Percentiles rank a stretch among this genome's conserved stretches.
phyloP scores from a whole-genome alignment of 2,113 vertebrate genomes.

The Phalacrocorax carbo region DNA sequence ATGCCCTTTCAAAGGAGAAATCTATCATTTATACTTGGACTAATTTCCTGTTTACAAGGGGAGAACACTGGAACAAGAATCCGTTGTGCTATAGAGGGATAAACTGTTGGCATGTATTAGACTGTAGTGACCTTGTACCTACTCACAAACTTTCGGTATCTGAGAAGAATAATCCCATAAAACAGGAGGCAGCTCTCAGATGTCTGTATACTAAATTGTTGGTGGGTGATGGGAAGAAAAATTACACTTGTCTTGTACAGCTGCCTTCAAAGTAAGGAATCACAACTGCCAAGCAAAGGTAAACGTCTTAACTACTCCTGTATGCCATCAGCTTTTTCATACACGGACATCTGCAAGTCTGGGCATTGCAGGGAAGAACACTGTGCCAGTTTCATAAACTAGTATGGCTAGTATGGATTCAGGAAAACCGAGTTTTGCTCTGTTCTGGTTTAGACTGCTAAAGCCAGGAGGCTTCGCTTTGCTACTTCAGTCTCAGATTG shows the following conservation, averaged over 20 bases:
- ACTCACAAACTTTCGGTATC: neutral
- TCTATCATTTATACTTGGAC: conserved; percentile 43
- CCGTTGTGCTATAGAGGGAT: neutral
- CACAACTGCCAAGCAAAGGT: neutral
- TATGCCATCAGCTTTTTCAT: neutral
- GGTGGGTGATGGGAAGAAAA: neutral
- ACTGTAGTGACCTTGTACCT: neutral
- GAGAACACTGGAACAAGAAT: neutral
- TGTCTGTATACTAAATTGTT: neutral
- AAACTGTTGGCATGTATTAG: conserved; percentile 16
- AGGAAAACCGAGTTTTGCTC: neutral
- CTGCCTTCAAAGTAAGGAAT: neutral
- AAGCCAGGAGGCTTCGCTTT: neutral
- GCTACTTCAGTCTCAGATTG: neutral
- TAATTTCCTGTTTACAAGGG: conserved; percentile 49
- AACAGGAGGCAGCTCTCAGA: neutral
- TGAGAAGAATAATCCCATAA: neutral
- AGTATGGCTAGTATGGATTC: neutral
- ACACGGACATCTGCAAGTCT: neutral
- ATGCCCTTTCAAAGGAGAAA: conserved; percentile 66
- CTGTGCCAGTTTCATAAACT: neutral
- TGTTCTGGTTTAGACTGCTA: neutral
- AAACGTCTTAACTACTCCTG: neutral
- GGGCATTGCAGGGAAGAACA: neutral
- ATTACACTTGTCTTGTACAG: neutral